phyloP scores from a whole-genome alignment of 2,888 invertebrate genomes.

The Eristalis intricaria region DNA sequence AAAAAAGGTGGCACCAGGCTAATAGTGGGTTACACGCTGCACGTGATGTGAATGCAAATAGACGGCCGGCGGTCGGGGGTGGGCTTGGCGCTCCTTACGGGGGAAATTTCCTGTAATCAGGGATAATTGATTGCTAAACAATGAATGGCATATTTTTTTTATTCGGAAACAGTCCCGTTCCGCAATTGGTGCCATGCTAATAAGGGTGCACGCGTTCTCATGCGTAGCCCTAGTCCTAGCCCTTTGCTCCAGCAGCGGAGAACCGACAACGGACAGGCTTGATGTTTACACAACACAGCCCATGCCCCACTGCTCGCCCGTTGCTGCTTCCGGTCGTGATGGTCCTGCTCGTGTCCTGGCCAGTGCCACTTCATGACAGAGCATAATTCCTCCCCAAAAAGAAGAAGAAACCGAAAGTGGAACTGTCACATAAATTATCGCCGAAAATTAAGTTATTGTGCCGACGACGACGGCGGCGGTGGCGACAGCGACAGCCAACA shows the following conservation, averaged over 20 bases:
- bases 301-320: too few species aligned
- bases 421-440: conserved; percentile 68
- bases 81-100: not conserved
- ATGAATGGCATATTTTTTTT: conserved; percentile 44
- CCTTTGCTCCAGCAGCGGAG: conserved; percentile 2
- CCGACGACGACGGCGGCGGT: conserved; percentile 13
- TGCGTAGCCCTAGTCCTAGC: conserved; percentile 38
- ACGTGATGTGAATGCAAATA: conserved; percentile 62
- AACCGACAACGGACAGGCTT: not conserved
- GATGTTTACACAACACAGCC: conserved; percentile 32
- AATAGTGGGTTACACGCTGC: conserved; percentile 57
- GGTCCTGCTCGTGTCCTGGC: conserved; percentile 7
- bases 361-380: conserved; percentile 40
- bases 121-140: conserved; percentile 69
- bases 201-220: conserved; percentile 37
- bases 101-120: conserved; percentile 63
- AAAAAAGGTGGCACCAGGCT: conserved; percentile 34
- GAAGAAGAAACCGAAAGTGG: conserved; percentile 6
- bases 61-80: not conserved
- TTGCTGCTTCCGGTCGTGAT: not conserved
- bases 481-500: not conserved
- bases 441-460: conserved; percentile 66
- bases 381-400: conserved; percentile 33
- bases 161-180: not conserved
- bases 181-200: conserved; percentile 45